Evolutionary conservation across 2,797 vertebrate genomes (phyloP).

Genomic region (Mus caroli): DNA sequence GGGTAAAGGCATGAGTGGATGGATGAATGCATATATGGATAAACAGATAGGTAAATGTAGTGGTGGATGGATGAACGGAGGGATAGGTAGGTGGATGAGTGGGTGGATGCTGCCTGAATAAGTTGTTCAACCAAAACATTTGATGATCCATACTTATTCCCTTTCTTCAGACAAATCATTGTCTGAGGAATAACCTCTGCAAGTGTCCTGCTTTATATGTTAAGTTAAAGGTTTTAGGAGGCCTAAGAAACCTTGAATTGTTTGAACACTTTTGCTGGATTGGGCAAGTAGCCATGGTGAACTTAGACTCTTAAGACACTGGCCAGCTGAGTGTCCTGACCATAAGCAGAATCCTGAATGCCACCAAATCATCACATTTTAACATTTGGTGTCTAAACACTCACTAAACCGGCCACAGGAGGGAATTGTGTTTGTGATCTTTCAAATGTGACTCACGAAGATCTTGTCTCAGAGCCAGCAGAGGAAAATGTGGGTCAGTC

Average conservation of each 20-base stretch:
- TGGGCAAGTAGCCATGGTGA: background rate
- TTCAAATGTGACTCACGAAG: background rate
- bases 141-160: background rate
- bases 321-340: background rate
- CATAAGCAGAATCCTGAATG: background rate
- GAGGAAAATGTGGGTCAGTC: background rate
- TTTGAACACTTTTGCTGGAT: background rate
- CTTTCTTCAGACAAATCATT: background rate
- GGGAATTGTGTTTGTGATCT: background rate
- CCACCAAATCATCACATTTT: background rate
- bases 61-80: too few relatives aligned
- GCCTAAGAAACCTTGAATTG: background rate
- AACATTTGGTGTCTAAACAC: background rate
- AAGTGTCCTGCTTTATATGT: background rate
- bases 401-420: background rate
- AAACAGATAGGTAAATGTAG: background rate
- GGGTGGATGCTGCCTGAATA: background rate
- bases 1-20: too few relatives aligned
- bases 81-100: too few relatives aligned
- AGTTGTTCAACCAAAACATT: background rate
- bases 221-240: background rate
- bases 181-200: background rate
- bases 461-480: fast-evolving
- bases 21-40: background rate
- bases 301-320: background rate